These are phyloP conservation scores for Phaethon lepturus DNA, from an alignment of 2,113 vertebrate species.

Conservation along the genomic window DNA sequence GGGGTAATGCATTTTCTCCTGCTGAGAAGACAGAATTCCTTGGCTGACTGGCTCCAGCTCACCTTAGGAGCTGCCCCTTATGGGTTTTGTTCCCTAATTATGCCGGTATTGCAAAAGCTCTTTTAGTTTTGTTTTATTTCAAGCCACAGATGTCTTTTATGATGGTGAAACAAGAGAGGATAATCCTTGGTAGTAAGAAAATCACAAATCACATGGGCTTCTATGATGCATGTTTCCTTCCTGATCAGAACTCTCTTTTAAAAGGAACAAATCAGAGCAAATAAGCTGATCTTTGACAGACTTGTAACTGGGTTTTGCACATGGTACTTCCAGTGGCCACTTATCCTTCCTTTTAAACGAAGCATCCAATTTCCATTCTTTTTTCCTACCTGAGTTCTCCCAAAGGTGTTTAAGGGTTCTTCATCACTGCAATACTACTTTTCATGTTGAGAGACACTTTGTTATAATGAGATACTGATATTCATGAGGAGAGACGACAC, in stretches of 20 bases:
- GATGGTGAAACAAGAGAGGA: neutral
- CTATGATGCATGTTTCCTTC: neutral
- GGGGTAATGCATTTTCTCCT: neutral
- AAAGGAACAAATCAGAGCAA: neutral
- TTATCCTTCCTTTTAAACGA: neutral
- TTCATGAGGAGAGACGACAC: neutral
- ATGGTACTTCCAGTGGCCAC: neutral
- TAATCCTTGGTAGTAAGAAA: neutral
- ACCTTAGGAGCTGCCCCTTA: neutral
- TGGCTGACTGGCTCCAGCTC: neutral
- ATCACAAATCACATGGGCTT: neutral
- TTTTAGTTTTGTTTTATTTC: neutral
- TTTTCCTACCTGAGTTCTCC: neutral
- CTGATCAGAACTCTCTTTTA: neutral
- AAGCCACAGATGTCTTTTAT: neutral
- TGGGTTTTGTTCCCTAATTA: neutral
- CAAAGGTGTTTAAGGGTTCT: neutral
- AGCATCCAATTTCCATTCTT: neutral
- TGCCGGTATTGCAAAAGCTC: neutral
- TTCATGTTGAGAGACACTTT: neutral
- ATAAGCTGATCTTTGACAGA: neutral
- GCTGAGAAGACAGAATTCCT: neutral
- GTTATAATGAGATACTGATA: neutral
- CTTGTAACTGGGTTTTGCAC: neutral
- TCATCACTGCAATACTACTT: neutral